These are phyloP conservation scores for Lithosia quadra DNA, from an alignment of 2,888 invertebrate genomes.

Conservation along the genomic window DNA sequence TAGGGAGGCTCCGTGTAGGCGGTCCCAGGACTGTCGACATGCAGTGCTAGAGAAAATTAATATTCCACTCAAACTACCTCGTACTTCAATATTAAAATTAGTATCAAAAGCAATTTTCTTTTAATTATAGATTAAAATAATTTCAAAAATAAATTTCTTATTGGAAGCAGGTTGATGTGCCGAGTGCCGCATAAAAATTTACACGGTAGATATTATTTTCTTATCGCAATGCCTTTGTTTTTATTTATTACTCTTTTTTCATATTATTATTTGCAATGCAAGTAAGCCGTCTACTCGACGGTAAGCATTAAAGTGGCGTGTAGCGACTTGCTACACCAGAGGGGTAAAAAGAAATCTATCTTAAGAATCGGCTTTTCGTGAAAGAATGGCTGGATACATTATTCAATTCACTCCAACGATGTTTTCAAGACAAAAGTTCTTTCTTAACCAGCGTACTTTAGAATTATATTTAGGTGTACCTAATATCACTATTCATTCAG, in stretches of 20 bases:
- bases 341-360: no score
- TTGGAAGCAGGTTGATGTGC: not conserved
- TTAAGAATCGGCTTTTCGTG: no score
- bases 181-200: not conserved
- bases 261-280: not conserved
- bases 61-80: slow-evolving; percentile 53
- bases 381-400: no score
- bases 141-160: slow-evolving; percentile 12
- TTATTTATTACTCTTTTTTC: not conserved
- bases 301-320: not conserved
- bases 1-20: slow-evolving; percentile 79
- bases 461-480: no score
- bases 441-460: no score
- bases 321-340: no score
- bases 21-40: slow-evolving; percentile 58
- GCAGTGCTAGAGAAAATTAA: slow-evolving; percentile 63
- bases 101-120: slow-evolving; percentile 27
- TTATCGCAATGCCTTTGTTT: not conserved
- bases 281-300: not conserved
- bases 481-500: no score
- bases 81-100: slow-evolving; percentile 3
- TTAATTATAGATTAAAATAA: slow-evolving; percentile 15
- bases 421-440: no score
- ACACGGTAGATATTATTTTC: not conserved
- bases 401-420: no score